These are phyloP conservation scores for Nixonia krombeini DNA, from an alignment of 1,140 invertebrate genomes.

Conservation along the genomic window DNA sequence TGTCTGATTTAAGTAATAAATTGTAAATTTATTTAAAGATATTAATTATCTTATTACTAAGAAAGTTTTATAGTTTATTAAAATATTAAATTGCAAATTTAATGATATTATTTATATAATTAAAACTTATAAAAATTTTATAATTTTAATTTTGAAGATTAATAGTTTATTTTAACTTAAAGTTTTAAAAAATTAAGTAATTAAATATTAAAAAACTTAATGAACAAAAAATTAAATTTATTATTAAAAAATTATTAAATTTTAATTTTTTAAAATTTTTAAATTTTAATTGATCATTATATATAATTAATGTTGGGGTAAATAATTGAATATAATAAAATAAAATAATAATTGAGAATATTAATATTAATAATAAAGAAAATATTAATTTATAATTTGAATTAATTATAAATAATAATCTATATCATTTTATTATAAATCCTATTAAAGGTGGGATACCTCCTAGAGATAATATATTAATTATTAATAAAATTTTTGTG, in stretches of 20 bases:
- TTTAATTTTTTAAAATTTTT: neutral
- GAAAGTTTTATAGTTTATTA: conserved; percentile 68
- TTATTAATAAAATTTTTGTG: conserved; percentile 18
- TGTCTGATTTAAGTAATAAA: neutral
- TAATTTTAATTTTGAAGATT: conserved; percentile 75
- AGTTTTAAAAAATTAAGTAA: conserved; percentile 21
- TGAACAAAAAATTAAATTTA: conserved; percentile 15
- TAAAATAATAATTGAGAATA: conserved; percentile 11
- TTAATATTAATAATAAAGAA: conserved; percentile 16
- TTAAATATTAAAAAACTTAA: conserved; percentile 18
- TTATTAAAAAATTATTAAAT: conserved; percentile 6
- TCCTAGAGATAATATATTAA: conserved; percentile 20
- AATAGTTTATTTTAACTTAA: conserved; percentile 60
- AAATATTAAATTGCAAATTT: conserved; percentile 74
- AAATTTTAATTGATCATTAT: conserved; percentile 7
- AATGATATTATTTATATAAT: conserved; percentile 63
- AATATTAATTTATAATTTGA: conserved; percentile 9
- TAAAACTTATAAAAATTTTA: conserved; percentile 68
- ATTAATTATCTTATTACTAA: conserved; percentile 17
- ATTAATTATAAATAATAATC: conserved; percentile 13
- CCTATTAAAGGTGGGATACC: conserved; percentile 31
- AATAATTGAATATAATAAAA: conserved; percentile 30
- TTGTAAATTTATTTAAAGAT: neutral
- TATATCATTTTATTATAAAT: conserved; percentile 44
- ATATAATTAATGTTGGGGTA: conserved; percentile 3